Conservation (phyloP, 2,113 vertebrate species). For the Indicator indicator region DNA sequence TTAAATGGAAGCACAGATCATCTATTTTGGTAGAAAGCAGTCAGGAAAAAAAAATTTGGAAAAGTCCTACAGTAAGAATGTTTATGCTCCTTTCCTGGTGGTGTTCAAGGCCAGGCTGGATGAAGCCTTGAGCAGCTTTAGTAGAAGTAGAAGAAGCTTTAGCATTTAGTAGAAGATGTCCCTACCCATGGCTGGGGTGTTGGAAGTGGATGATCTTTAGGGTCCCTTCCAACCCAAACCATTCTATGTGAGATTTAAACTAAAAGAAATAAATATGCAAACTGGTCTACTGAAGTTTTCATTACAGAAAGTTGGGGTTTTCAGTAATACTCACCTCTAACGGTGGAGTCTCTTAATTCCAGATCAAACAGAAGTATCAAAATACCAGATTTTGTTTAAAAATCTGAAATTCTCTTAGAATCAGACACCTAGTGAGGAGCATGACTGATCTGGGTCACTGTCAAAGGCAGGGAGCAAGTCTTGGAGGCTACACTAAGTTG, state of each 20-base stretch:
- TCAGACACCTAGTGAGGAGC: not conserved
- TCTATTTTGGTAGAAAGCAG: not conserved
- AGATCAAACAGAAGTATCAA: not conserved
- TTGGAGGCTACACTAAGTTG: rapidly evolving
- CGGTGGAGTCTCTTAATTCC: not conserved
- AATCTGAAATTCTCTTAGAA: not conserved
- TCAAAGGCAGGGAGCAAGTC: not conserved
- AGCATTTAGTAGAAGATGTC: too few species aligned
- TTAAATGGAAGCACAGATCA: conserved; percentile 21
- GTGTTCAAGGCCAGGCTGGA: too few species aligned
- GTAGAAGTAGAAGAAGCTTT: too few species aligned
- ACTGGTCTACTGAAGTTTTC: not conserved
- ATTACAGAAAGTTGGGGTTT: not conserved
- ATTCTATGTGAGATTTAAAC: not conserved
- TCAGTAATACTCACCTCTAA: not conserved
- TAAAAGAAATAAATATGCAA: not conserved
- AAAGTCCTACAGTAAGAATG: not conserved
- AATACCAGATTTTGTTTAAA: not conserved
- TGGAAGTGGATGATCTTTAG: too few species aligned
- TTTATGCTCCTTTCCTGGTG: too few species aligned
- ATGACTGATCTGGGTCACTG: not conserved
- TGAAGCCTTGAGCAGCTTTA: too few species aligned
- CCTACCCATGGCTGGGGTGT: too few species aligned
- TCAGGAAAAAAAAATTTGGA: not conserved
- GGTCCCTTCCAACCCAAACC: too few species aligned